Percentiles rank a stretch among this genome's conserved stretches.
Conservation (phyloP, 2,888 invertebrate genomes). For the Ctenicera cuprea region DNA sequence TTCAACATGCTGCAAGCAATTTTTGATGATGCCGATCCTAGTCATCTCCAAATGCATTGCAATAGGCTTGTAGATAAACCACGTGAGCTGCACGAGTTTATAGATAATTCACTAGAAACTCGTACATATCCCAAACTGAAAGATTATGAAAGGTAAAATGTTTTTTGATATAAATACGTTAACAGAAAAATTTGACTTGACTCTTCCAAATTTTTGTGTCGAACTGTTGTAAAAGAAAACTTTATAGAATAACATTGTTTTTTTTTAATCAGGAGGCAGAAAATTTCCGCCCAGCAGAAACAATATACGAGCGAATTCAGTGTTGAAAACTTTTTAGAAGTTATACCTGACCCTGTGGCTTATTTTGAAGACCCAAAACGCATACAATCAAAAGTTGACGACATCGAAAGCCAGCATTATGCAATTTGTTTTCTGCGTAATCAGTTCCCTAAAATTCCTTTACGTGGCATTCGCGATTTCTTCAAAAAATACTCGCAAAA, state of each 20-base stretch:
- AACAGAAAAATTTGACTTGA: constrained; percentile 60
- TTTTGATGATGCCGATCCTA: constrained; percentile 68
- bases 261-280: constrained; percentile 64
- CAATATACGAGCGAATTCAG: constrained; percentile 71
- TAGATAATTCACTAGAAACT: constrained; percentile 63
- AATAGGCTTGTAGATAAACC: constrained; percentile 59
- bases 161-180: too few species aligned
- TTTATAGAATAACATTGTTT: too few species aligned
- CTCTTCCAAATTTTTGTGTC: neutral
- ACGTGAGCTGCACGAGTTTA: constrained; percentile 62
- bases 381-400: constrained; percentile 29
- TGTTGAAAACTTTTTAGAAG: constrained; percentile 70
- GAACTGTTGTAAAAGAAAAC: neutral
- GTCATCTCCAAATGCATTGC: constrained; percentile 64
- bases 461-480: neutral
- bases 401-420: constrained; percentile 28
- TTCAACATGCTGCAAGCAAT: constrained; percentile 62
- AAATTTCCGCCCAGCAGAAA: constrained; percentile 68
- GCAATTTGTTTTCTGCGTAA: constrained; percentile 33
- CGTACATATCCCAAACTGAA: constrained; percentile 67
- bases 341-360: constrained; percentile 71
- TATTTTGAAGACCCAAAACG: constrained; percentile 63
- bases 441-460: neutral
- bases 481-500: neutral
- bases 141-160: constrained; percentile 65